A percentile compares a stretch with the other conserved stretches of the same genome.
Conservation (phyloP, 2,888 invertebrate genomes). For the Orchestes rusci region DNA sequence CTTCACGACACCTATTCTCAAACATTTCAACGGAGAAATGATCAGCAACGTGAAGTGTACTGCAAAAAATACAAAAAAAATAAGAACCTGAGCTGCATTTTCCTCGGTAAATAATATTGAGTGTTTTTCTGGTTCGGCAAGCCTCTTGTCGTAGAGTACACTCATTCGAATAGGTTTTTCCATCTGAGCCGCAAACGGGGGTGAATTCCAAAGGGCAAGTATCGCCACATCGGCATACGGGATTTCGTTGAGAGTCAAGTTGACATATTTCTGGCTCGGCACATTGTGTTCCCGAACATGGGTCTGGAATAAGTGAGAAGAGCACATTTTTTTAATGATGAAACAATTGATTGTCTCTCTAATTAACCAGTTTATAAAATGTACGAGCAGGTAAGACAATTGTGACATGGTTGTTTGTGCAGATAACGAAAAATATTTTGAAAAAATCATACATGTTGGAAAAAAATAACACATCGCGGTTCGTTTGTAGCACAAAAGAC, state of each 20-base stretch:
- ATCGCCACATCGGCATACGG: constrained; percentile 74
- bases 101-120: constrained; percentile 73
- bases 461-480: no score
- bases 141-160: constrained; percentile 76
- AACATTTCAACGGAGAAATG: no score
- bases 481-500: no score
- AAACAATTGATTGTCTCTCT: no score
- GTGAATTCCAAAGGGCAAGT: constrained; percentile 67
- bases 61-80: constrained; percentile 3
- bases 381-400: no score
- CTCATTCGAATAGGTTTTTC: constrained; percentile 76
- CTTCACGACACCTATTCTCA: no score
- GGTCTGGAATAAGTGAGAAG: constrained; percentile 56
- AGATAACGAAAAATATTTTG: no score
- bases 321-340: no score
- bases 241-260: constrained; percentile 68
- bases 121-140: constrained; percentile 64
- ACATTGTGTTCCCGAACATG: constrained; percentile 73
- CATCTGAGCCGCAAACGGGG: constrained; percentile 71
- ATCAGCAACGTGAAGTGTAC: neutral
- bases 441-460: no score
- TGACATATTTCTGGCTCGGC: constrained; percentile 75
- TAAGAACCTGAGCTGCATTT: constrained; percentile 69
- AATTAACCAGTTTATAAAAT: no score
- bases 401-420: no score